These are phyloP conservation scores for Heliconius charithonia DNA, from an alignment of 2,888 invertebrate genomes.

Conservation along the genomic window DNA sequence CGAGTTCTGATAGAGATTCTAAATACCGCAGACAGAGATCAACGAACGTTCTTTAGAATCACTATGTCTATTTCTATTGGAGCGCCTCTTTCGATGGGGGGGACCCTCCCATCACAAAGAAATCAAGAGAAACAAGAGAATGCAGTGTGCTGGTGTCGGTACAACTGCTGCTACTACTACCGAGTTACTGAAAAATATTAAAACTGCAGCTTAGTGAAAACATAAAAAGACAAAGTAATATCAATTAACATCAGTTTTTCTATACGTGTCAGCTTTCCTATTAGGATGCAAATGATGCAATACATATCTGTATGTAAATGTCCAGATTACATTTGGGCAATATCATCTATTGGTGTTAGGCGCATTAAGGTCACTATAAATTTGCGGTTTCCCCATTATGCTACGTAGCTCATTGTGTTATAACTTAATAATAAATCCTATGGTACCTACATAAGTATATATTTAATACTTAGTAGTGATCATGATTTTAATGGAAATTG, in stretches of 20 bases:
- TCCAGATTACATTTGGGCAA: slow-evolving; percentile 39
- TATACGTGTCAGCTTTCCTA: slow-evolving; percentile 28
- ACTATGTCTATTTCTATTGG: too few relatives aligned
- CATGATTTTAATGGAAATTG: not conserved
- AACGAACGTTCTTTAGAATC: too few relatives aligned
- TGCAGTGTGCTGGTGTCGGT: too few relatives aligned
- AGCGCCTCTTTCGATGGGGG: too few relatives aligned
- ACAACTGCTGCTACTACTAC: too few relatives aligned
- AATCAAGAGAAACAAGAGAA: too few relatives aligned
- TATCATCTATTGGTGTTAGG: slow-evolving; percentile 35
- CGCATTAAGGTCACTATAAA: slow-evolving; percentile 33
- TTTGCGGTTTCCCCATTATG: slow-evolving; percentile 26
- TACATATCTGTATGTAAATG: slow-evolving; percentile 41
- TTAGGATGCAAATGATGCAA: slow-evolving; percentile 40
- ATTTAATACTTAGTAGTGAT: not conserved
- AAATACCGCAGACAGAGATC: too few relatives aligned
- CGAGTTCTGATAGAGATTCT: too few relatives aligned
- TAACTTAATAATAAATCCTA: not conserved
- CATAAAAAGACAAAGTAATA: not conserved
- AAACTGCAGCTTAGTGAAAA: not conserved
- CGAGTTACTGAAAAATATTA: not conserved
- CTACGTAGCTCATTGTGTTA: slow-evolving; percentile 8
- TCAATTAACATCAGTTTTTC: slow-evolving; percentile 34
- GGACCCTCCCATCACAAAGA: too few relatives aligned
- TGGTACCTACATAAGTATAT: not conserved